Evolutionary conservation across 2,888 invertebrate genomes (phyloP), one percentile per base, ranked within the genome.

Genomic region (Spisula subtruncata): DNA sequence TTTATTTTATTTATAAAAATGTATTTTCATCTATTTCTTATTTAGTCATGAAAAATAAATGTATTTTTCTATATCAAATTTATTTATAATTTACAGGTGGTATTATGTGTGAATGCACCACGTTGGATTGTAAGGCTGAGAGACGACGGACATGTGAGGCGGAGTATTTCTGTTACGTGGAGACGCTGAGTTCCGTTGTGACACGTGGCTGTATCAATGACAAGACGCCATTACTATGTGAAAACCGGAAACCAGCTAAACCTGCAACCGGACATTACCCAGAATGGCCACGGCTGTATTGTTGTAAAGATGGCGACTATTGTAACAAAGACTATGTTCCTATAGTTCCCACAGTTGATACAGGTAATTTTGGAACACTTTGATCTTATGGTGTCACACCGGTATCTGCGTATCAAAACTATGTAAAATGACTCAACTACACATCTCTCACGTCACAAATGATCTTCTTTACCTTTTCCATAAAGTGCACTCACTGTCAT

Each of bases 151-250:
- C 95, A 16, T 97, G 97, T 92, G 94, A 93, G 60, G 97, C 97
- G 51, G 93, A 94, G 4, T 94, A 95, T 85, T 95, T 95, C 89
- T 97, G 97, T 91, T 97, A 97, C 95, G 96, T 96, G 14, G 97
- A 97, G 93, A 96, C 95, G 87, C 94, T 96, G 90, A 95, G 96
- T 29, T 89, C 90, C 51, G 93, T 85, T n/a, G 91, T 97, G 41
- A 95, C 96, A 25, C 92, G 96, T 35, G 97, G 97, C 5, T 97
- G 97, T 89, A 96, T 97, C 82, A 96, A 96, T 88, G 92, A 95
- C 60, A 95, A 94, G 48, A 96, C 96, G 8, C 96, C 97, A 0
- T 90, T 97, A 71, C 94, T 97, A 8, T 97, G 97, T 92, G 97
- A 97, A 92, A 97, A 97, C 94, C 94, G 96, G 80, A 94, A 95